A percentile compares a stretch with the other conserved stretches of the same genome.
phyloP scores from a whole-genome alignment of 2,113 vertebrate genomes.

The Rhabdornis inornatus region DNA sequence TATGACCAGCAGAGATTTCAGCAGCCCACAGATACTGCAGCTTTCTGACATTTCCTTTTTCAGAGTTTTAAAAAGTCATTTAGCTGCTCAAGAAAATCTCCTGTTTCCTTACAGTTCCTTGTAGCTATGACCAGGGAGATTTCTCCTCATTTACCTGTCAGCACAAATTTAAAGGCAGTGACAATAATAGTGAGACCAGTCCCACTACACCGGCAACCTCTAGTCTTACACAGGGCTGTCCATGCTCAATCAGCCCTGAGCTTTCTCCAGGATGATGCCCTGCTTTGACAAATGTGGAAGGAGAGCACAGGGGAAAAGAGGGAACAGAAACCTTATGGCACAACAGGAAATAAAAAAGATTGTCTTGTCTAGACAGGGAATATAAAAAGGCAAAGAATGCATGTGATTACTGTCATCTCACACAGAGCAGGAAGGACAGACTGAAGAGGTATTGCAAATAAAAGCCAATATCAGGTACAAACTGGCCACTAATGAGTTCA shows the following conservation, averaged over 20 bases:
- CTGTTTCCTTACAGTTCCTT: neutral
- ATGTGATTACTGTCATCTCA: neutral
- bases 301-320: neutral
- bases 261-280: neutral
- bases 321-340: neutral
- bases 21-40: neutral
- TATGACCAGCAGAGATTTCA: neutral
- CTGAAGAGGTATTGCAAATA: neutral
- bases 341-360: neutral
- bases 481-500: neutral
- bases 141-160: neutral
- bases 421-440: neutral
- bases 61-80: neutral
- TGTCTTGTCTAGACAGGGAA: neutral
- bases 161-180: neutral
- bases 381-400: neutral
- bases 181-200: neutral
- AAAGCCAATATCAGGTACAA: neutral
- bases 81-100: neutral
- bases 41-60: neutral
- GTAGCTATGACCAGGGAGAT: neutral
- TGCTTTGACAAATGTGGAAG: neutral
- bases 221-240: neutral
- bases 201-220: rapidly evolving
- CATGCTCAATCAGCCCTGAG: neutral